Base-by-base conservation (phyloP, 2,113 vertebrate species). In the Tragelaphus scriptus region DNA sequence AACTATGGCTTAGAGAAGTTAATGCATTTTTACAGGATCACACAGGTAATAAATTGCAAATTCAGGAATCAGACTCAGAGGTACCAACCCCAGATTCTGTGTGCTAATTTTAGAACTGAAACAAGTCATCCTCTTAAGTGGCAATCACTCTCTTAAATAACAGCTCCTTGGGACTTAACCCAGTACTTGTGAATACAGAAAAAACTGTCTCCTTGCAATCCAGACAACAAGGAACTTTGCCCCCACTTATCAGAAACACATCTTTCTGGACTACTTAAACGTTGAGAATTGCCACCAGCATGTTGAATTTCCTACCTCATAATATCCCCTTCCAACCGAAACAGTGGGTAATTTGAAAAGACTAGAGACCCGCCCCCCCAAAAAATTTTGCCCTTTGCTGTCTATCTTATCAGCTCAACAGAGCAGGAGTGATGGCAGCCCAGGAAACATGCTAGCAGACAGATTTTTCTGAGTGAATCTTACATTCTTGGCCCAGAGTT, bases 341-440 rank as follows among this genome's bases (percentile, higher is more conserved):
- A 93, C 47, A 44, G 40, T 63, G 58, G 92, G 32, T 80, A 88
- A 95, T 95, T 81, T 96, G 53, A 58, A 98, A 98, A 87, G 47
- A 49, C 13, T 49, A 82, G 26, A 95, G 88, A 1, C 44, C 44
- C 44, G 1, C 44, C 44, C 44, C 5, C 85, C 96, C 90, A 94
- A 56, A 5, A 98, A 44, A 7, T 65, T 98, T 98, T 96, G 95
- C 93, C 96, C 51, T 94, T 86, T 93, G 51, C 30, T 97, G 68
- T 96, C 87, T 96, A 92, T 98, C 65, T 90, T 97, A 98, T 96
- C 93, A 97, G 82, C 53, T 97, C 85, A 95, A 17, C 84, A 85
- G 95, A 95, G 88, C 80, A 96, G n/a, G 80, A 96, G 79, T 77
- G 85, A 97, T 49, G 94, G 90, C 96, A 97, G 65, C n/a, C 49